Percentiles rank a stretch among this genome's conserved stretches.
Conservation (phyloP, 2,888 invertebrate species). For the Crematogaster levior region DNA sequence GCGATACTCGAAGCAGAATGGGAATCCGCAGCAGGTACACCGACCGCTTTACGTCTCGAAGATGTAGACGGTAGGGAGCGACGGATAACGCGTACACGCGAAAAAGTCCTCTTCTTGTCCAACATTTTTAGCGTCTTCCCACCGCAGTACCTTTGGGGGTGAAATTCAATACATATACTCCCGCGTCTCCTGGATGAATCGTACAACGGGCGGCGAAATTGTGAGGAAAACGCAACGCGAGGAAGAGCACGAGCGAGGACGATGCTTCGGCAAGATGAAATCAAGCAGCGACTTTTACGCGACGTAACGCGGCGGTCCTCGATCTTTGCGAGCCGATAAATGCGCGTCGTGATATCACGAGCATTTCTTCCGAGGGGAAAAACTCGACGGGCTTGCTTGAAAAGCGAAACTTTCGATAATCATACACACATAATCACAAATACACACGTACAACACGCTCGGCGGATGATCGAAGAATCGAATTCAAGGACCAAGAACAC, state of each 20-base stretch:
- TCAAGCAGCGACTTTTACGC: background rate
- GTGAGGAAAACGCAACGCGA: background rate
- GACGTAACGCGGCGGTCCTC: background rate
- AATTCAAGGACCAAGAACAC: slow-evolving; percentile 77
- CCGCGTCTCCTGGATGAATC: background rate
- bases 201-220: background rate
- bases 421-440: slow-evolving; percentile 9
- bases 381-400: background rate
- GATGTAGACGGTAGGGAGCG: slow-evolving; percentile 70
- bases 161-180: background rate
- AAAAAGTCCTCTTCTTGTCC: background rate
- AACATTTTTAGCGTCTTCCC: background rate
- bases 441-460: background rate
- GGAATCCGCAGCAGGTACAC: slow-evolving; percentile 77
- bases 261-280: background rate
- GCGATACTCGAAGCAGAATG: slow-evolving; percentile 85
- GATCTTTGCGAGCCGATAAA: background rate
- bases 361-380: background rate
- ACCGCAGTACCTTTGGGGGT: background rate
- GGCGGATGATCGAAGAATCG: slow-evolving; percentile 40
- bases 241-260: background rate
- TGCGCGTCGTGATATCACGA: background rate
- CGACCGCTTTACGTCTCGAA: slow-evolving; percentile 79
- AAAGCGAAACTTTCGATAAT: slow-evolving; percentile 13
- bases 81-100: background rate